Base-by-base conservation (phyloP, 2,888 invertebrate species). In the Erannis defoliaria region DNA sequence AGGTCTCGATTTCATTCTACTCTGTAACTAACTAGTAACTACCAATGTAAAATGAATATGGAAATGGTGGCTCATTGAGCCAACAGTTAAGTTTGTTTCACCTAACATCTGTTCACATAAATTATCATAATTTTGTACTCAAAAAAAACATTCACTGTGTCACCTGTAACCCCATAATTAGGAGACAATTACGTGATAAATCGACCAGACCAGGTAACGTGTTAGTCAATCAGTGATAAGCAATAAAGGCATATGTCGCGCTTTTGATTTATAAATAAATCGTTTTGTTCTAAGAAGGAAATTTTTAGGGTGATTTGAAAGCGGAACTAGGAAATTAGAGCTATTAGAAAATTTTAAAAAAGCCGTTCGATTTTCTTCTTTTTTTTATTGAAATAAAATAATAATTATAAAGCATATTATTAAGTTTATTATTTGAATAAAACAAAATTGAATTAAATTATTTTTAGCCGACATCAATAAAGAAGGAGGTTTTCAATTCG, bases 151-250 rank as follows among this genome's bases (percentile, higher is more conserved):
- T 37, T 21, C 29, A 8, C 42, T 10, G 33, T 21, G 29, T 37
- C 51, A 46, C 59, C 53, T 54, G 40, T 48, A 23, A 35, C 59
- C 53, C 26, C 54, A 49, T 57, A 75, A 77, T 76, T 75, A 76
- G 62, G 64, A 66, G 67, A 69, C 74, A 76, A 77, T 79, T 77
- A 66, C 73, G 72, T 78, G 77, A 79, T 77, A 80, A 76, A 72
- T 61, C 67, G 74, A 72, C 69, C 72, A 73, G 71, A 70, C 66
- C 66, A 62, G 60, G 62, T 71, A 57, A 65, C 66, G 70, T 61
- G 61, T 67, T 64, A 66, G 64, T 26, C 60, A 76, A 76, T 78
- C 71, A 33, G 68, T 67, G 74, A 77, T 77, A 77, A 76, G 40
- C 73, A 77, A 75, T 74, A 64, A 5, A 37, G 6, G 54, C 77